Evolutionary conservation across 2,888 invertebrate species (phyloP).

Genomic region (Meghimatium bilineatum): DNA sequence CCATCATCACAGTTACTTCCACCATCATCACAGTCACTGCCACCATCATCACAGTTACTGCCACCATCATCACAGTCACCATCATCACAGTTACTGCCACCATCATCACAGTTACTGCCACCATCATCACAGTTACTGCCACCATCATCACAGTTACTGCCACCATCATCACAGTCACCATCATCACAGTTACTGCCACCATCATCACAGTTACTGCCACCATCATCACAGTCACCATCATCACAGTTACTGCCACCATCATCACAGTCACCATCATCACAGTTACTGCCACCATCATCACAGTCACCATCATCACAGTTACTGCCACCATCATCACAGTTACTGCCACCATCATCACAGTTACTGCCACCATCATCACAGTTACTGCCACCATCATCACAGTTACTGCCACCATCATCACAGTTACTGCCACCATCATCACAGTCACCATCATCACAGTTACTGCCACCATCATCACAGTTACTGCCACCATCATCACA

Average conservation of each 20-base stretch:
- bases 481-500: too few relatives aligned
- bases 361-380: background rate
- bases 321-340: too few relatives aligned
- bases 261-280: background rate
- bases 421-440: background rate
- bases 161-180: background rate
- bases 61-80: background rate
- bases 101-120: background rate
- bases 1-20: background rate
- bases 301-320: too few relatives aligned
- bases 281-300: background rate
- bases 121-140: background rate
- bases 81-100: background rate
- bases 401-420: background rate
- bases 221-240: background rate
- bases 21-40: too few relatives aligned
- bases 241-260: background rate
- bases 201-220: background rate
- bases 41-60: background rate
- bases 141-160: too few relatives aligned
- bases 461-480: background rate
- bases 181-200: too few relatives aligned
- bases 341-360: background rate
- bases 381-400: background rate
- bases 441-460: background rate